Base-by-base conservation (phyloP, 2,797 vertebrate genomes). In the Harpagifer antarcticus region DNA sequence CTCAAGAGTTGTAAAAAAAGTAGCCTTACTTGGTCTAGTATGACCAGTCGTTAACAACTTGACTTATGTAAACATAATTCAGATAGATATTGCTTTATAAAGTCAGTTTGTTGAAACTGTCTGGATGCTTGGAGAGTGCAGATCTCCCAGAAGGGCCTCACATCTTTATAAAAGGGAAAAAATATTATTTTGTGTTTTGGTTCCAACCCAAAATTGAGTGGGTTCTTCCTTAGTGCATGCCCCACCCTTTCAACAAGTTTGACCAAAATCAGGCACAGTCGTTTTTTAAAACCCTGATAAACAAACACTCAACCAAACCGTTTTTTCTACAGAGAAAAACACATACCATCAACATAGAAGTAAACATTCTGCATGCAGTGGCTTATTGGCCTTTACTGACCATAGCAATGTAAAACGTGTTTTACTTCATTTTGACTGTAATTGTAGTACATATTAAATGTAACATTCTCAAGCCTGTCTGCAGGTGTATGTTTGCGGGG, bases 401-500 rank as follows among this genome's bases (percentile, higher is more conserved):
- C 12, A 47, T 27, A 27, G 20, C 31, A 65, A 64, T 8, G 14
- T 31, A 45, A 27, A 47, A 56, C 11, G 8, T 48, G 3, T 48
- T 9, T 17, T 31, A 42, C 33, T 16, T 48, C 50, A 19, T 50
- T 40, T 64, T 9, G 10, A 49, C 37, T 44, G 20, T 27, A 15
- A 60, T 7, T 27, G 49, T 11, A 12, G 15, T 12, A 12, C 7
- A 40, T 17, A 31, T 20, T 33, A 42, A 72, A 63, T 17, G 20
- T 33, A 16, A 19, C 23, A 17, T 49, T 33, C n/a, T 6, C 16
- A 17, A 78, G 44, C 12, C 8, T 54, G n/a, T 76, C 37, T 13
- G 20, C 19, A 92, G 91, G 61, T 89, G 5, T 91, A 90, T 33
- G 71, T 91, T 40, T 89, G 88, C 0, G 96, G 96, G 4, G 96